Evolutionary conservation across 2,888 invertebrate species (phyloP).

Genomic region (Melinaea marsaeus): DNA sequence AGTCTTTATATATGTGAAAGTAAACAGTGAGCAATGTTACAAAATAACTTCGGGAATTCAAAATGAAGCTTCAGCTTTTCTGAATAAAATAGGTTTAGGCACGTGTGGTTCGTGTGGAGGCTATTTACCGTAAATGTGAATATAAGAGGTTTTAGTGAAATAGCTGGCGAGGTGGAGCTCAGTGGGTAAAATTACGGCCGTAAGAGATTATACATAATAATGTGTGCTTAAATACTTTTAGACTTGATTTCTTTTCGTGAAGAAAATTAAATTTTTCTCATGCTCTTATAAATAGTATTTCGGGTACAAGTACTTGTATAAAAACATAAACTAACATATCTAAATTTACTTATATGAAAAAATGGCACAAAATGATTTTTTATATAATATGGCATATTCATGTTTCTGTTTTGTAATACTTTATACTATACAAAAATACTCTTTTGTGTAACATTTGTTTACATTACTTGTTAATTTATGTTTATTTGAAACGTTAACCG

Average conservation of each 20-base stretch:
- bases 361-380: too few species aligned
- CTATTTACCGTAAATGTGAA: slow-evolving; percentile 18
- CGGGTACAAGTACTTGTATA: too few species aligned
- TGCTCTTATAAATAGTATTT: too few species aligned
- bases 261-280: too few species aligned
- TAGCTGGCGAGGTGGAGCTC: slow-evolving; percentile 12
- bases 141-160: slow-evolving; percentile 13
- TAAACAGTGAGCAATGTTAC: background rate
- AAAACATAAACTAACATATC: too few species aligned
- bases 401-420: too few species aligned
- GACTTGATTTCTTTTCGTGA: background rate
- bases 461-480: too few species aligned
- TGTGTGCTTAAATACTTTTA: slow-evolving; percentile 1
- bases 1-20: background rate
- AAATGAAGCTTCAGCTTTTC: slow-evolving; percentile 11
- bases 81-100: slow-evolving; percentile 19
- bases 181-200: slow-evolving; percentile 11
- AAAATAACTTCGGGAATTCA: slow-evolving; percentile 4
- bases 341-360: too few species aligned
- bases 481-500: too few species aligned
- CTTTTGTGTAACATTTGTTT: too few species aligned
- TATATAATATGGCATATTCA: too few species aligned
- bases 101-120: slow-evolving; percentile 9
- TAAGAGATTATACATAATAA: slow-evolving; percentile 5
- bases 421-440: too few species aligned